Conservation (phyloP, 2,888 invertebrate species). For the Pollenia labialis region DNA sequence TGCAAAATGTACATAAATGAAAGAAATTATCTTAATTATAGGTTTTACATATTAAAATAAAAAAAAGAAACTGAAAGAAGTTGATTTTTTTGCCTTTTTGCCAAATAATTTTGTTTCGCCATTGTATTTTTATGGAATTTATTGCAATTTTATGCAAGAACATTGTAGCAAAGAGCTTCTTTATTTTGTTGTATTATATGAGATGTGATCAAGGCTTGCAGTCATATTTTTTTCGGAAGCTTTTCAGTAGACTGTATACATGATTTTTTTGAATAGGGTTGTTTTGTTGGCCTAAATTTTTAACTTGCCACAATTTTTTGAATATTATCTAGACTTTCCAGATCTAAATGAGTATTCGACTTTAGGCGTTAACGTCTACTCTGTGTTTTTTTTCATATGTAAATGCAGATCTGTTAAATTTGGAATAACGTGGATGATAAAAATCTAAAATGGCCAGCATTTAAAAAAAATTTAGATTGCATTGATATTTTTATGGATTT, state of each 20-base stretch:
- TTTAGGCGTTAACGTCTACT: constrained; percentile 70
- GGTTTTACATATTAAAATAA: constrained; percentile 44
- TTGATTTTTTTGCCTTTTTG: constrained; percentile 39
- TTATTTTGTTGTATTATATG: constrained; percentile 50
- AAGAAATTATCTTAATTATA: constrained; percentile 73
- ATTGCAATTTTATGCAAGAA: constrained; percentile 47
- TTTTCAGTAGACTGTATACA: constrained; percentile 74
- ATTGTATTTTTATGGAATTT: constrained; percentile 24
- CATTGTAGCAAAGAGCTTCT: constrained; percentile 58
- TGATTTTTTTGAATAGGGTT: background rate
- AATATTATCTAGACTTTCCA: constrained; percentile 49
- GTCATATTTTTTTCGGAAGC: constrained; percentile 61
- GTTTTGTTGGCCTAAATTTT: constrained; percentile 58
- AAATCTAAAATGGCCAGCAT: constrained; percentile 15
- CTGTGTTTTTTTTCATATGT: constrained; percentile 10
- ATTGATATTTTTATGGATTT: too few species aligned
- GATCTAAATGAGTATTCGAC: constrained; percentile 59
- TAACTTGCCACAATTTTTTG: constrained; percentile 38
- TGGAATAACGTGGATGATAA: constrained; percentile 8
- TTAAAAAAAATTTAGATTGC: background rate
- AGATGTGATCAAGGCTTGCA: constrained; percentile 63
- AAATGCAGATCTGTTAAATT: constrained; percentile 21
- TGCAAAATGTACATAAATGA: constrained; percentile 65
- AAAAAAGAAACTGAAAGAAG: constrained; percentile 41
- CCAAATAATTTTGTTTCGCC: constrained; percentile 25